Conservation (phyloP, 1,140 invertebrate genomes). For the Drosophila ananassae region DNA sequence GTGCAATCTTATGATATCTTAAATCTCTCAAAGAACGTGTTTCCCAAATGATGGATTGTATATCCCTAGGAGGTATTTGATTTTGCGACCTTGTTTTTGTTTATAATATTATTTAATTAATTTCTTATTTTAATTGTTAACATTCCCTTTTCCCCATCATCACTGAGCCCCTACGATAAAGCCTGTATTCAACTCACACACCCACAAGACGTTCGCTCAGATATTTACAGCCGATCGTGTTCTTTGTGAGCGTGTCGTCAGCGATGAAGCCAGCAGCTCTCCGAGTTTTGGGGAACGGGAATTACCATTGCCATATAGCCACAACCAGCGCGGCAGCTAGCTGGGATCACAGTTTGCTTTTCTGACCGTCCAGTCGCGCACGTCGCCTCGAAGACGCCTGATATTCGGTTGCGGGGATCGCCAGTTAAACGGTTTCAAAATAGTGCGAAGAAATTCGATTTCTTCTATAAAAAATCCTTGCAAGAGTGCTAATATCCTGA, state of each 20-base stretch:
- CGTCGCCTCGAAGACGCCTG: constrained; percentile 75
- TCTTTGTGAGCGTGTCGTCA: constrained; percentile 54
- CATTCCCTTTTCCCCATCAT: constrained; percentile 1
- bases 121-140: background rate
- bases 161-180: constrained; percentile 51
- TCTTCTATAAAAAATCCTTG: constrained; percentile 1
- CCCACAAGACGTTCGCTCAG: constrained; percentile 13
- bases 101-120: background rate
- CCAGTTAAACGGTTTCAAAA: constrained; percentile 25
- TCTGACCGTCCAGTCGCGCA: constrained; percentile 70
- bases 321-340: constrained; percentile 29
- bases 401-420: constrained; percentile 57
- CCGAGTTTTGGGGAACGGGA: constrained; percentile 57
- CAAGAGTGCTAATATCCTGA: constrained; percentile 15
- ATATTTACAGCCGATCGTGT: constrained; percentile 53
- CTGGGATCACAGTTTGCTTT: constrained; percentile 71
- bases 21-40: too few relatives aligned
- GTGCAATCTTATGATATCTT: background rate
- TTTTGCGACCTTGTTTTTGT: background rate
- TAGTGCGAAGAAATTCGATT: constrained; percentile 9
- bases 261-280: constrained; percentile 32
- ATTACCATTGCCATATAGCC: constrained; percentile 26
- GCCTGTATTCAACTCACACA: constrained; percentile 58
- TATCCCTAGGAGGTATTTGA: too few relatives aligned
- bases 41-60: too few relatives aligned